phyloP scores from a whole-genome alignment of 2,888 invertebrate species.

The Morpho helenor region DNA sequence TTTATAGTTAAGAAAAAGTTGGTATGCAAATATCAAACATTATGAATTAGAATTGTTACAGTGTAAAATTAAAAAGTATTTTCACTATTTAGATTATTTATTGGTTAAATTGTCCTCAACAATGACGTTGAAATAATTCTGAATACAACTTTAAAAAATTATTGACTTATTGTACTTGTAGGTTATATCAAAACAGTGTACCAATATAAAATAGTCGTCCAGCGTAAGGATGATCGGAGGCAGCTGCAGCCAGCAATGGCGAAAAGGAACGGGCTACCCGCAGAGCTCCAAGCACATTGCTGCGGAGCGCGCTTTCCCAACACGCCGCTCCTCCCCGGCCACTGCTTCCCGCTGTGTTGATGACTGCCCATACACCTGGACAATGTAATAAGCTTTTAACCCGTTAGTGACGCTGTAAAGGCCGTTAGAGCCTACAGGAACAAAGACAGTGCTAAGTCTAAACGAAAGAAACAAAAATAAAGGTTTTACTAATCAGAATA shows the following conservation, averaged over 20 bases:
- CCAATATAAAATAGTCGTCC: conserved; percentile 87
- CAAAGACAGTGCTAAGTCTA: no score
- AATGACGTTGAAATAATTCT: no score
- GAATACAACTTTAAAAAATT: no score
- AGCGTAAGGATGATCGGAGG: conserved; percentile 65
- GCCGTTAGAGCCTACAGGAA: not conserved
- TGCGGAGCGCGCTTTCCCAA: conserved; percentile 85
- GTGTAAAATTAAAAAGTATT: no score
- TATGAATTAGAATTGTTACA: no score
- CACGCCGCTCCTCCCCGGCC: conserved; percentile 85
- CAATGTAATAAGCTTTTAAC: conserved; percentile 22
- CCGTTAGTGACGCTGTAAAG: not conserved
- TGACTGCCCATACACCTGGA: conserved; percentile 88
- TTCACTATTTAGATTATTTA: no score
- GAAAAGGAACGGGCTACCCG: conserved; percentile 88
- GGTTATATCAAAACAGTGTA: conserved; percentile 20
- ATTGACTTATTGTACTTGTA: not conserved
- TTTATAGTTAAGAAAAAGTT: no score
- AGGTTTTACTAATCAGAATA: no score
- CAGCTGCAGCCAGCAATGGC: conserved; percentile 81
- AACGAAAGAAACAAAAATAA: no score
- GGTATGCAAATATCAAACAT: no score
- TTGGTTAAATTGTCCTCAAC: not conserved
- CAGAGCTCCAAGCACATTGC: conserved; percentile 84
- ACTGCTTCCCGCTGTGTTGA: conserved; percentile 89